Percentiles rank a stretch among this genome's conserved stretches.
Conservation (phyloP, 2,888 invertebrate species). For the Agrochola circellaris region DNA sequence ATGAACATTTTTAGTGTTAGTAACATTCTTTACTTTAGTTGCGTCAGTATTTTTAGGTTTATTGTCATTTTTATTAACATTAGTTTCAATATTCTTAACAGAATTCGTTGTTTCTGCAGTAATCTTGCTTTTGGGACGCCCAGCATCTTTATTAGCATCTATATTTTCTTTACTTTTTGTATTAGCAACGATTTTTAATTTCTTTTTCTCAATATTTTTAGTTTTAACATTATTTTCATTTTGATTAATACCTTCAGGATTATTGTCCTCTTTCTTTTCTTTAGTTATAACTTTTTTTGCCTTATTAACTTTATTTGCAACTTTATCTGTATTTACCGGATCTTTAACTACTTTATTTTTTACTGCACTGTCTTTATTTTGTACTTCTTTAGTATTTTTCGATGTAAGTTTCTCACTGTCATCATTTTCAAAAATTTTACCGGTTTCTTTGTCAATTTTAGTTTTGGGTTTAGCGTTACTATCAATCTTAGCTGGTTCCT, state of each 20-base stretch:
- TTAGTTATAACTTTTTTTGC: slow-evolving; percentile 28
- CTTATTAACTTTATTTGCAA: neutral
- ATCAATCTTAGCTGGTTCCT: neutral
- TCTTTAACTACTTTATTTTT: slow-evolving; percentile 8
- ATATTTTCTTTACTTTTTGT: slow-evolving; percentile 37
- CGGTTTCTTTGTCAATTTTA: neutral
- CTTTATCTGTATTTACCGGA: neutral
- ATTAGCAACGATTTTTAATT: slow-evolving; percentile 14
- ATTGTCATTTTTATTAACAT: neutral
- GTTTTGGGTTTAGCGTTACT: slow-evolving; percentile 14
- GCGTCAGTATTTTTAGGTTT: neutral
- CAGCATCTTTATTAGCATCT: slow-evolving; percentile 19
- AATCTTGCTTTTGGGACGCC: neutral
- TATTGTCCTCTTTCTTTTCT: neutral
- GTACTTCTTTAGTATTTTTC: neutral
- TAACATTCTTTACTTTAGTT: slow-evolving; percentile 15
- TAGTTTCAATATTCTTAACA: neutral
- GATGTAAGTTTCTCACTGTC: neutral
- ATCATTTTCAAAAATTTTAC: neutral
- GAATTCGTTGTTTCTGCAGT: neutral
- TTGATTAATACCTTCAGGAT: neutral
- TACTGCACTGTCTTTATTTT: neutral
- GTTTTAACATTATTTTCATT: neutral
- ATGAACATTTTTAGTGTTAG: neutral
- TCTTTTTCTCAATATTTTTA: slow-evolving; percentile 18